Conservation (phyloP, 2,113 vertebrate species). For the Nettapus auritus region DNA sequence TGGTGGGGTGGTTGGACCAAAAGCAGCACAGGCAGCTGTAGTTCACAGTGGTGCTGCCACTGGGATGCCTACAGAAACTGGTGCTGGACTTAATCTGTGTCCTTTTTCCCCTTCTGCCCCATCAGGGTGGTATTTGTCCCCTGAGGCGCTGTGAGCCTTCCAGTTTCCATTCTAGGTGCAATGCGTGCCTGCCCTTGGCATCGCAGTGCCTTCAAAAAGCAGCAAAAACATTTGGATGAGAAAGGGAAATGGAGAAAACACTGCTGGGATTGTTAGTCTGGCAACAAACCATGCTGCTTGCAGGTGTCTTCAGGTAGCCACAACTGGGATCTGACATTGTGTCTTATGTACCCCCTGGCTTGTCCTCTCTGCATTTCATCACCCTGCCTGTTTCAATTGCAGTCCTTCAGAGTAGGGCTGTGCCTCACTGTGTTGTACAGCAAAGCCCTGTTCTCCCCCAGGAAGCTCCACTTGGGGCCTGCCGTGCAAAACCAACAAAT, state of each 20-base stretch:
- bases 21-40: neutral
- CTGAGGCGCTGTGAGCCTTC: neutral
- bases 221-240: neutral
- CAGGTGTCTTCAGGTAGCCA: neutral
- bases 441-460: neutral
- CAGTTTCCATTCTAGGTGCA: neutral
- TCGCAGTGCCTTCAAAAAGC: neutral
- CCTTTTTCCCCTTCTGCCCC: neutral
- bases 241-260: neutral
- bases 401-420: neutral
- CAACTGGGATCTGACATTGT: neutral
- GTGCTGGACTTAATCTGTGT: neutral
- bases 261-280: neutral
- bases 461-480: neutral
- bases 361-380: neutral
- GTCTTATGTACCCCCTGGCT: neutral
- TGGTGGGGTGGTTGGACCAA: neutral
- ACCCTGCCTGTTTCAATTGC: neutral
- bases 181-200: neutral
- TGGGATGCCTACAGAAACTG: neutral
- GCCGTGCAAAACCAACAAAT: neutral
- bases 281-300: neutral
- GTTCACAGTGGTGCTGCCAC: neutral
- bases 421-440: neutral
- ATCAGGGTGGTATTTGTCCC: neutral